phyloP scores from a whole-genome alignment of 2,888 invertebrate species.

The Carabus problematicus region DNA sequence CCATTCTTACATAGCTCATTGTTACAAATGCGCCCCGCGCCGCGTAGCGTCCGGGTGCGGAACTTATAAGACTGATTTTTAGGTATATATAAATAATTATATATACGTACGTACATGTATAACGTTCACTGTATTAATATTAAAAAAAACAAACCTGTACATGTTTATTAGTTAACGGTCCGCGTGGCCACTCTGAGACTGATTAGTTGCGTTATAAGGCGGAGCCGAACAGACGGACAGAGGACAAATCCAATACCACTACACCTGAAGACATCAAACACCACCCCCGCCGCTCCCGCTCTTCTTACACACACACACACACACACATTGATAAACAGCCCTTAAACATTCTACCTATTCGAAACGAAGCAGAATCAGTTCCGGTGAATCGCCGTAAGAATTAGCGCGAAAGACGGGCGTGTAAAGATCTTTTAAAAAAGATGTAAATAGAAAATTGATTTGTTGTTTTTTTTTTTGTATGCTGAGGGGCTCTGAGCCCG shows the following conservation, averaged over 20 bases:
- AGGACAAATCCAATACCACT: constrained; percentile 29
- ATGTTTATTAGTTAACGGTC: constrained; percentile 16
- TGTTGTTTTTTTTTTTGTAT: constrained; percentile 47
- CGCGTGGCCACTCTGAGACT: constrained; percentile 33
- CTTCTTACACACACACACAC: too few species aligned
- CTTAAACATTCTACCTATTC: not conserved
- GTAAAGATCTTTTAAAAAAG: constrained; percentile 52
- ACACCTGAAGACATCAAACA: not conserved
- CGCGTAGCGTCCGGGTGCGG: constrained; percentile 4
- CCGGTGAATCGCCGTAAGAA: not conserved
- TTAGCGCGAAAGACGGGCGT: not conserved
- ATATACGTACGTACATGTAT: constrained; percentile 7
- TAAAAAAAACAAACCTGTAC: constrained; percentile 26
- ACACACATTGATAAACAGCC: too few species aligned
- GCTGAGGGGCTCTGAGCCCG: constrained; percentile 57
- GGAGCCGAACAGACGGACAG: constrained; percentile 40
- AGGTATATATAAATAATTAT: constrained; percentile 30
- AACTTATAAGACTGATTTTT: constrained; percentile 43
- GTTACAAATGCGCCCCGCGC: constrained; percentile 31
- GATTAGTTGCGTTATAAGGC: constrained; percentile 37
- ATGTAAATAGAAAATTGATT: constrained; percentile 53
- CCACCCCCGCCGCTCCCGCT: not conserved
- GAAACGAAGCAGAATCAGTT: constrained; percentile 24
- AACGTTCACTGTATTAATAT: constrained; percentile 37
- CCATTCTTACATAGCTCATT: constrained; percentile 40